These are phyloP conservation scores for Theristicus caerulescens DNA, from an alignment of 2,113 vertebrate species.

Conservation along the genomic window DNA sequence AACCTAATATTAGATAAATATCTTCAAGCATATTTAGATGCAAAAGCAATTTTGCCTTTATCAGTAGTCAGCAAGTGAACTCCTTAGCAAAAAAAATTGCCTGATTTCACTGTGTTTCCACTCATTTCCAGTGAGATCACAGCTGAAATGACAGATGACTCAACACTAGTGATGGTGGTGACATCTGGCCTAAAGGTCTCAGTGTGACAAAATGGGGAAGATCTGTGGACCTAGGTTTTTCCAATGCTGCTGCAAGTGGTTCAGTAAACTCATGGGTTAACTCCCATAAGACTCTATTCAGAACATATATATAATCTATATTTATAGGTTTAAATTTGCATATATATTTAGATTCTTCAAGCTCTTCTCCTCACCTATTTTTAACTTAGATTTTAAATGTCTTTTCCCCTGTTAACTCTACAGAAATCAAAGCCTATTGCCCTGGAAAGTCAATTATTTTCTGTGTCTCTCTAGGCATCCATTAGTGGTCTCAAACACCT, in stretches of 20 bases:
- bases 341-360: background rate
- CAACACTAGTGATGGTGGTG: fast-evolving
- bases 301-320: background rate
- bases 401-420: background rate
- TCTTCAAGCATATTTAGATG: background rate
- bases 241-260: background rate
- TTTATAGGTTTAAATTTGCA: background rate
- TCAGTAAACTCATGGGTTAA: background rate
- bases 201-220: background rate
- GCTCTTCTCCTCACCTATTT: background rate
- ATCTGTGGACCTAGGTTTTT: background rate
- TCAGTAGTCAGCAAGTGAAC: background rate
- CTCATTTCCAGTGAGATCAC: background rate
- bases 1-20: background rate
- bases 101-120: background rate
- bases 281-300: background rate
- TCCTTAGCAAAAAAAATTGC: background rate
- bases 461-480: background rate
- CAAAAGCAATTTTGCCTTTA: background rate
- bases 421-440: background rate
- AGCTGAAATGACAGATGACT: background rate
- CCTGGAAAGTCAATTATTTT: background rate
- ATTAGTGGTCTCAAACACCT: background rate
- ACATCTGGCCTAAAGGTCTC: background rate
- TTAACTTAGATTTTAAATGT: background rate